Base-by-base conservation (phyloP, 2,888 invertebrate genomes). In the Tetragonisca angustula region DNA sequence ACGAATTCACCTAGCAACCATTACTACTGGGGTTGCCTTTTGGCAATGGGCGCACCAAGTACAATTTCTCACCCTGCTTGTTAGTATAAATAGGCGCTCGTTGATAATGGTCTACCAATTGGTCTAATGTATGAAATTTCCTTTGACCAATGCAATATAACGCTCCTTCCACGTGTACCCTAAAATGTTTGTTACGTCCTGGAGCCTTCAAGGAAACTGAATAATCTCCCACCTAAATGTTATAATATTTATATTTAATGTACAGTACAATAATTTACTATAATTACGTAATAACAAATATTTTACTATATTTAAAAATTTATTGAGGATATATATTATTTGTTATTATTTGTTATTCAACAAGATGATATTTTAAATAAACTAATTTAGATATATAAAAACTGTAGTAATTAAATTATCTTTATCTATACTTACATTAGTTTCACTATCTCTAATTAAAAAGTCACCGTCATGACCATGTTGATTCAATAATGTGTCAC, bases 21-120 rank as follows among this genome's bases (percentile, higher is more conserved):
- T 94, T 94, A 90, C 92, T 94, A 90, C 90, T 94, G 65, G 93
- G 91, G 87, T 93, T 94, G 88, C 95, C 95, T 94, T 97, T 97
- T 74, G 98, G 98, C 94, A 99, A 96, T 88, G 99, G 97, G 92
- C 99, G 97, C 93, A 99, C 98, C 91, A 99, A 96, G 96, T 98
- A 99, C 83, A 99, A 96, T 95, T 99, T 99, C 95, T 99, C 99
- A 91, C 99, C 99, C 95, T 98, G 98, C 95, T 98, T 98, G 96
- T 98, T 98, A 93, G 99, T 99, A 95, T 99, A 99, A 94, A 99
- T 99, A 91, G 99, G 99, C 92, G 99, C 99, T 94, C 98, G 97
- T 96, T 99, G 99, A 96, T 99, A 99, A 95, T 99, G 99, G 94
- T 98, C 98, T 91, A 99, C 99, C 91, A 99, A 96, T 95, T 98